Percentiles rank a stretch among this genome's conserved stretches.
phyloP scores from a whole-genome alignment of 23 tunicate species.

The Styela clava region DNA sequence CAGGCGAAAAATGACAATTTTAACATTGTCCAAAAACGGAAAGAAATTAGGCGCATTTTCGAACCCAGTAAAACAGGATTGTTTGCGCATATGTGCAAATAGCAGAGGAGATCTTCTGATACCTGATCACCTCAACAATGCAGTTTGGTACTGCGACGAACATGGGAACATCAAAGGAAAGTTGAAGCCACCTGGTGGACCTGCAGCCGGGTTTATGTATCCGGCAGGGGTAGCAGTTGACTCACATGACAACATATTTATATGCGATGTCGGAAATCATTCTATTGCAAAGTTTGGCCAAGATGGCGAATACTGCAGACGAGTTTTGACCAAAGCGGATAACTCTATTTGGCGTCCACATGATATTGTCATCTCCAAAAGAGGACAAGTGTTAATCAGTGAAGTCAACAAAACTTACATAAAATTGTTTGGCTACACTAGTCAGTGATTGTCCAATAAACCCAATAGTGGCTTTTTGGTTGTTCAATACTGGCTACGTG shows the following conservation, averaged over 20 bases:
- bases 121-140: slow-evolving; percentile 57
- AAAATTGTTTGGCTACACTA: slow-evolving; percentile 11
- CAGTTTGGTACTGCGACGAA: slow-evolving; percentile 34
- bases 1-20: slow-evolving; percentile 51
- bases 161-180: slow-evolving; percentile 22
- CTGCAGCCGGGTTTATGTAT: slow-evolving; percentile 38
- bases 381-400: slow-evolving; percentile 36
- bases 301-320: slow-evolving; percentile 38
- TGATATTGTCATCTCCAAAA: slow-evolving; percentile 42
- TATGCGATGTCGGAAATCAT: slow-evolving; percentile 69
- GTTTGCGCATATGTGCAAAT: slow-evolving; percentile 38
- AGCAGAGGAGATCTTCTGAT: slow-evolving; percentile 46
- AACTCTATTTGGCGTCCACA: slow-evolving; percentile 61
- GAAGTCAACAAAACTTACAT: slow-evolving; percentile 15
- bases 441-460: background rate
- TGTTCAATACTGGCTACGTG: too few species aligned
- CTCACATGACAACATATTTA: slow-evolving; percentile 50
- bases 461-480: too few species aligned
- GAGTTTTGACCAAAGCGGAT: slow-evolving; percentile 36
- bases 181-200: slow-evolving; percentile 34
- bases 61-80: slow-evolving; percentile 37
- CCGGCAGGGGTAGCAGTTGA: slow-evolving; percentile 77
- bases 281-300: slow-evolving; percentile 36
- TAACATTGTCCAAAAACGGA: slow-evolving; percentile 43
- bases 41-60: slow-evolving; percentile 12